These are phyloP conservation scores for Drosophila monieri DNA, from an alignment of 2,888 invertebrate genomes.

Conservation along the genomic window DNA sequence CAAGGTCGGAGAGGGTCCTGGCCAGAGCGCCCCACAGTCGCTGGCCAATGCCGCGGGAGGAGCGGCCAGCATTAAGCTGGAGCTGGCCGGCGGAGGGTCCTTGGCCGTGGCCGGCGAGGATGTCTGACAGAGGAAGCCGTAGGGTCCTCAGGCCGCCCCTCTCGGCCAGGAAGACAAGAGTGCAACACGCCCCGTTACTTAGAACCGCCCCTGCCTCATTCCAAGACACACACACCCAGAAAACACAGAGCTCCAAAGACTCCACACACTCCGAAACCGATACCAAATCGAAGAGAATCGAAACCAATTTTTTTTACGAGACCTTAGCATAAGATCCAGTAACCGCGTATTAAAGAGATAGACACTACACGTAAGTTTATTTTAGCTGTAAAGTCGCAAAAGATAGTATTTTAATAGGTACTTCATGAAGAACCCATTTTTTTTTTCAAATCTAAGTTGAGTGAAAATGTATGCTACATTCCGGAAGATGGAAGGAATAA, in stretches of 20 bases:
- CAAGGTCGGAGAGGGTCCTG: neutral
- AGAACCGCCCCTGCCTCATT: neutral
- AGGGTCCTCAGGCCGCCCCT: conserved; percentile 3
- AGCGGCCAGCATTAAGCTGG: conserved; percentile 64
- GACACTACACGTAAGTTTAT: neutral
- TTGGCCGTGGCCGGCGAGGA: conserved; percentile 55
- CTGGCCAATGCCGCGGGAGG: neutral
- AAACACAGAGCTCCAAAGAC: too few species aligned
- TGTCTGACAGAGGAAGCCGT: conserved; percentile 44
- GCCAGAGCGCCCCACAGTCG: neutral
- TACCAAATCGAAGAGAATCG: conserved; percentile 23
- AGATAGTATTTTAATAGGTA: conserved; percentile 19
- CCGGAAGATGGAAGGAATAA: neutral
- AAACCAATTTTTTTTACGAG: conserved; percentile 28
- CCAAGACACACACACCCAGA: neutral
- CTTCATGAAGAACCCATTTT: neutral
- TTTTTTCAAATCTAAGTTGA: conserved; percentile 1
- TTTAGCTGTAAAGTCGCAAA: conserved; percentile 9
- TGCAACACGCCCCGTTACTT: neutral
- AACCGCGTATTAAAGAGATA: conserved; percentile 16
- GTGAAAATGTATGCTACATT: neutral
- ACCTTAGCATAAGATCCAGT: conserved; percentile 12
- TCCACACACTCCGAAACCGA: conserved; percentile 18
- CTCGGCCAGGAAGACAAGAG: conserved; percentile 4
- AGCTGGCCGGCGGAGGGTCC: conserved; percentile 50